Percentiles rank a stretch among this genome's conserved stretches.
Evolutionary conservation across 2,797 vertebrate species (phyloP).

Genomic region (Ctenochaetus hawaiiensis): DNA sequence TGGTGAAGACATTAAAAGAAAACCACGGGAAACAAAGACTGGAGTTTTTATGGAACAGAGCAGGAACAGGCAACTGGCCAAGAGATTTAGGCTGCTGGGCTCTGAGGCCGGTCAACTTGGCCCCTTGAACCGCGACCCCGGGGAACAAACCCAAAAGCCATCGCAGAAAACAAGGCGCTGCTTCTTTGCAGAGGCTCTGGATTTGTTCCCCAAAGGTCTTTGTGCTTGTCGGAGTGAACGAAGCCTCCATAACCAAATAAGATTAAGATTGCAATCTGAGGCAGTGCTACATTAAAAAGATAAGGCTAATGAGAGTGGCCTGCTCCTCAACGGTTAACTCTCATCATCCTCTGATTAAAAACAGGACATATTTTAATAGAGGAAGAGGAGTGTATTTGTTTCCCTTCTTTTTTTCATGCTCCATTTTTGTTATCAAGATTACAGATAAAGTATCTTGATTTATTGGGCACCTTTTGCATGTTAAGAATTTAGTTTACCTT

Average conservation of each 20-base stretch:
- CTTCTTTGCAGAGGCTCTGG: not conserved
- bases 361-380: constrained; percentile 25
- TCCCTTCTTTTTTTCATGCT: not conserved
- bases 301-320: constrained; percentile 69
- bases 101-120: constrained; percentile 15
- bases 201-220: constrained; percentile 60
- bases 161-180: constrained; percentile 11
- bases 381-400: not conserved
- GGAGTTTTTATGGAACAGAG: constrained; percentile 1
- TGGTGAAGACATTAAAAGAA: not conserved
- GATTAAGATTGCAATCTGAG: constrained; percentile 79
- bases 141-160: constrained; percentile 33
- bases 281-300: constrained; percentile 58
- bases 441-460: constrained; percentile 7
- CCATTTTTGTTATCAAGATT: constrained; percentile 21
- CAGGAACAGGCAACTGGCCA: constrained; percentile 11
- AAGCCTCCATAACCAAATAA: constrained; percentile 76
- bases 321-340: constrained; percentile 18
- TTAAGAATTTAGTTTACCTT: not conserved
- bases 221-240: constrained; percentile 50
- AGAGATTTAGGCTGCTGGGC: constrained; percentile 28
- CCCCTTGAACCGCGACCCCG: constrained; percentile 55
- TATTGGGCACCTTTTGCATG: not conserved
- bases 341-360: constrained; percentile 46
- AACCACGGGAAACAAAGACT: not conserved